Evolutionary conservation across 2,888 invertebrate genomes (phyloP), one percentile per base, ranked within the genome.

Genomic region (Coelogynopora nodosa): DNA sequence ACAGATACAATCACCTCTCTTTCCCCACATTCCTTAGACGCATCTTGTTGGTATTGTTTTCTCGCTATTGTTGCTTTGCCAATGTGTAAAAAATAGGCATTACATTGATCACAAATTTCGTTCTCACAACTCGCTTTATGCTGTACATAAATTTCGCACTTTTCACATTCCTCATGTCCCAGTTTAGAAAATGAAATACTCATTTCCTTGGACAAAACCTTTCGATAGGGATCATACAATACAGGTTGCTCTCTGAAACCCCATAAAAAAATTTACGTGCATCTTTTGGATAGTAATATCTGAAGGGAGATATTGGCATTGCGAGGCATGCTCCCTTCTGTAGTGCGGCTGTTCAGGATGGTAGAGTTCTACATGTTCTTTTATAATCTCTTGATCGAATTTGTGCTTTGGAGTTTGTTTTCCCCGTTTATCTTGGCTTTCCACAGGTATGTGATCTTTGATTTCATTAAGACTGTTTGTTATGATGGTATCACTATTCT

Each of bases 181-280:
- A 88, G 83, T 31, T 88, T 88, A 2, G 87, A 30, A 85, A 88
- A 88, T 30, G 88, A 88, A 26, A 88, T 88, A 27, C 87, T 88
- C 85, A 81, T 85, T n/a, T 85, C 84, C 10, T 29, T 28, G 0
- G 74, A 23, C 74, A 88, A 82, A 0, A 31, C 26, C 26, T 67
- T 67, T 27, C 85, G 31, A 67, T 88, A 88, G 1, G 84, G 82
- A 26, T 74, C 84, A 31, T 86, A 88, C 26, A 23, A 18, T 82
- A 84, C 86, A 31, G 84, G 28, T 26, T 67, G 23, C 26, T 82
- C 80, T 67, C 81, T n/a, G 80, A 23, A 67, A 0, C 30, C 84
- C 31, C 5, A 13, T 28, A 13, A 87, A 31, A 67, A 87, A 88
- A 67, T 87, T 87, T 2, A 30, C 30, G 31, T 67, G 74, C 88